Percentiles rank a stretch among this genome's conserved stretches.
Conservation (phyloP, 2,113 vertebrate genomes). For the Marcusenius ussheri region DNA sequence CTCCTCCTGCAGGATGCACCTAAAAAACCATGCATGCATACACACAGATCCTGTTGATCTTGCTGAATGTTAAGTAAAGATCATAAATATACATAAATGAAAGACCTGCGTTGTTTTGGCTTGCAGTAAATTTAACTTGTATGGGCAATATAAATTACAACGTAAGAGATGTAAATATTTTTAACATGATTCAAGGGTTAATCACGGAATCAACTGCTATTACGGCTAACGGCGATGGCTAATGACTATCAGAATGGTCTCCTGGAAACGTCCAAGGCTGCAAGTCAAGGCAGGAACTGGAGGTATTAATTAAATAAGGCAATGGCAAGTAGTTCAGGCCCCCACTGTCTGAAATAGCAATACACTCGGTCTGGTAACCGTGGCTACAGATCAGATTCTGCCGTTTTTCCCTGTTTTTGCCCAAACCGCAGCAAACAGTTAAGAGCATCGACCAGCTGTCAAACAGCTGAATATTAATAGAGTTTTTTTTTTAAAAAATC, state of each 20-base stretch:
- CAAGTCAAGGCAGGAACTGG: neutral
- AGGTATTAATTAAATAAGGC: neutral
- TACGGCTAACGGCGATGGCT: conserved; percentile 40
- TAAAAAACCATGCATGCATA: neutral
- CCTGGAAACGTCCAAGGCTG: neutral
- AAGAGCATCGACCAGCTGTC: neutral
- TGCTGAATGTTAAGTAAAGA: neutral
- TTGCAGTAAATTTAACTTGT: neutral
- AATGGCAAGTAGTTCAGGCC: neutral
- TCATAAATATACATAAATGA: neutral
- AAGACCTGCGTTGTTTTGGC: neutral
- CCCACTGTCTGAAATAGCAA: neutral
- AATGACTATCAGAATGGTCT: conserved; percentile 35
- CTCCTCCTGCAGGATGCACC: neutral
- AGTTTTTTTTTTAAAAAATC: neutral
- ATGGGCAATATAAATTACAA: neutral
- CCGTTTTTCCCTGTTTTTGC: neutral
- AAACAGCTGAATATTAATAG: conserved; percentile 1
- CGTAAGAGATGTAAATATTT: neutral
- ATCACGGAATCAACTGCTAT: conserved; percentile 55
- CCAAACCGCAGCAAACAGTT: neutral
- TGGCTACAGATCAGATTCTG: neutral
- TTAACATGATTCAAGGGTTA: conserved; percentile 37
- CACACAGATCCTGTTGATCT: neutral
- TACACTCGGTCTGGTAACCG: neutral